Percentiles rank a stretch among this genome's conserved stretches.
These are phyloP conservation scores for Lithophane socia DNA, from an alignment of 2,888 invertebrate genomes.

Conservation along the genomic window DNA sequence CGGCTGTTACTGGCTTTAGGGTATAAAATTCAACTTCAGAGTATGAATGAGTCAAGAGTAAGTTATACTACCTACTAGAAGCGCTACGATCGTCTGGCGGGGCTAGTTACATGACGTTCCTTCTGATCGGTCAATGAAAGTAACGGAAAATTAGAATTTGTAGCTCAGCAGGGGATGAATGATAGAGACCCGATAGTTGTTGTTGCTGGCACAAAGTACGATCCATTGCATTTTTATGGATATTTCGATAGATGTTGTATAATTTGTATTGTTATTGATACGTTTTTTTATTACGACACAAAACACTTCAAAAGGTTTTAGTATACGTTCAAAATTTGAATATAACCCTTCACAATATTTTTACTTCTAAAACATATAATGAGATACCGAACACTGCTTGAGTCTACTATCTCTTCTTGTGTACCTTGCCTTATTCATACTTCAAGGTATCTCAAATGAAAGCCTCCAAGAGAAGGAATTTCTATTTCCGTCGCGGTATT, in stretches of 20 bases:
- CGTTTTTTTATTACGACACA: no score
- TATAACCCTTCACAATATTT: no score
- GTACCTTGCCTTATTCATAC: constrained; percentile 36
- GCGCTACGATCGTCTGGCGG: neutral
- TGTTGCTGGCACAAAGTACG: neutral
- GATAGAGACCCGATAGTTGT: neutral
- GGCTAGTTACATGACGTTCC: neutral
- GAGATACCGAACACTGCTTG: neutral
- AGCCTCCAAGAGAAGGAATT: constrained; percentile 53
- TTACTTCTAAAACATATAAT: no score
- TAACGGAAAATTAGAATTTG: neutral
- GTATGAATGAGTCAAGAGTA: constrained; percentile 32
- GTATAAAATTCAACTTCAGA: constrained; percentile 40
- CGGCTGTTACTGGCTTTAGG: constrained; percentile 29
- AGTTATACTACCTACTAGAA: neutral
- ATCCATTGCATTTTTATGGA: neutral
- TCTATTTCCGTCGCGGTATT: constrained; percentile 58
- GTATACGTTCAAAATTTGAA: no score
- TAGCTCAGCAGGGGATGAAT: constrained; percentile 12
- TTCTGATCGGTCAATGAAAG: neutral
- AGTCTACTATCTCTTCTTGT: neutral
- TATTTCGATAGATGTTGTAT: neutral
- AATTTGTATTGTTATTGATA: no score
- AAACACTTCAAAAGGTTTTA: no score
- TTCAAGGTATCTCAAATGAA: constrained; percentile 47